phyloP scores from a whole-genome alignment of 2,113 vertebrate genomes.

The Saguinus midas region DNA sequence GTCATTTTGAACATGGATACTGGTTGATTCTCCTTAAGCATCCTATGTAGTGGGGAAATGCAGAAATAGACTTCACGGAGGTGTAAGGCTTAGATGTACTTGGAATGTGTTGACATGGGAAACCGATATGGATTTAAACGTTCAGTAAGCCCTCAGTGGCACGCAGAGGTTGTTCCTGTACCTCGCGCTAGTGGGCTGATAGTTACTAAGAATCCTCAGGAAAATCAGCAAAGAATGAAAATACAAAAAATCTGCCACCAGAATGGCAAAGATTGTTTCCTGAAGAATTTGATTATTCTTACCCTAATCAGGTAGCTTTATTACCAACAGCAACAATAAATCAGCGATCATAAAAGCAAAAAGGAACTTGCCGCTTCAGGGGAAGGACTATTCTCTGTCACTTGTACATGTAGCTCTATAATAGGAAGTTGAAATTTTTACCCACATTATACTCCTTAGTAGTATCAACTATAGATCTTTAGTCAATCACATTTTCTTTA shows the following conservation, averaged over 20 bases:
- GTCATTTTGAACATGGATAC: not conserved
- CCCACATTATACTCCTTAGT: not conserved
- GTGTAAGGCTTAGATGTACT: not conserved
- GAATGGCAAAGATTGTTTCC: not conserved
- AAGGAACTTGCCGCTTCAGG: not conserved
- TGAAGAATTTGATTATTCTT: not conserved
- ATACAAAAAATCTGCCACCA: not conserved
- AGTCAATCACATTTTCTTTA: not conserved
- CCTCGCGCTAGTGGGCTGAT: not conserved
- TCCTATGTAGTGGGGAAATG: not conserved
- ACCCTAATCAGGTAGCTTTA: not conserved
- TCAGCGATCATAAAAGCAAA: not conserved
- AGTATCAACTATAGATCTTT: not conserved
- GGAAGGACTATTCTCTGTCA: not conserved
- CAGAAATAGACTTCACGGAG: not conserved
- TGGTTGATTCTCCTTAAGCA: not conserved
- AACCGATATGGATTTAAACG: not conserved
- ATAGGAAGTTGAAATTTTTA: not conserved
- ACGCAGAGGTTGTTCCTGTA: not conserved
- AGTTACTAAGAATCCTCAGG: not conserved
- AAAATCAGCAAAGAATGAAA: not conserved
- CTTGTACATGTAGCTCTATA: not conserved
- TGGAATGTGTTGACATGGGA: not conserved
- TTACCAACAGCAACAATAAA: not conserved
- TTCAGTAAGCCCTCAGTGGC: not conserved